Conservation (phyloP, 1,140 invertebrate genomes). For the Telenomus remus region DNA sequence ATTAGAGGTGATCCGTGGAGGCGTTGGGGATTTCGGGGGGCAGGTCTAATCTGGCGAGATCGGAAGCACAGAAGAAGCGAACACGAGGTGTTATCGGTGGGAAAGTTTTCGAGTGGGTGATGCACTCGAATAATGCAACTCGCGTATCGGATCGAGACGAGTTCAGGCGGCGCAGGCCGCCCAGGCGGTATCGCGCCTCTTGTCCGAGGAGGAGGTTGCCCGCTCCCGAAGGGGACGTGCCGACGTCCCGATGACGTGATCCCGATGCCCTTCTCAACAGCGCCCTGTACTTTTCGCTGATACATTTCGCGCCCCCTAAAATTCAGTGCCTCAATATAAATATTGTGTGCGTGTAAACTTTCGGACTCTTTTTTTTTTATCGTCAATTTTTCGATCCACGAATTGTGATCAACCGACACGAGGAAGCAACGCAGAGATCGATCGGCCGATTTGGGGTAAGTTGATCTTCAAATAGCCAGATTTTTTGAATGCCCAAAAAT, state of each 20-base stretch:
- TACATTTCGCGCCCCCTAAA: conserved; percentile 6
- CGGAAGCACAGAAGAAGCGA: conserved; percentile 22
- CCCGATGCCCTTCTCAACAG: not conserved
- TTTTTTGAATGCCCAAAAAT: conserved; percentile 1
- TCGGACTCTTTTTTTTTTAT: not conserved
- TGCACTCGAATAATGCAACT: conserved; percentile 70
- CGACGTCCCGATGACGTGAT: conserved; percentile 30
- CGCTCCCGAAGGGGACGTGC: conserved; percentile 42
- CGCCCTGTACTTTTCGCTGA: not conserved
- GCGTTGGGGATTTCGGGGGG: conserved; percentile 18
- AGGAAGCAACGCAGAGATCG: no score
- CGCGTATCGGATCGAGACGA: conserved; percentile 57
- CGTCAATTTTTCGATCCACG: no score
- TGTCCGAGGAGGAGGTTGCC: conserved; percentile 39
- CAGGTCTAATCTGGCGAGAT: conserved; percentile 21
- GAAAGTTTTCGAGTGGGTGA: conserved; percentile 61
- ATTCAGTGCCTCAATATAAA: no score
- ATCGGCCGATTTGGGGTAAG: no score
- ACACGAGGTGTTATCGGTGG: conserved; percentile 40
- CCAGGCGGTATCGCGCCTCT: conserved; percentile 43
- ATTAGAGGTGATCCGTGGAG: conserved; percentile 4
- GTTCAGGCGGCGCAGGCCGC: conserved; percentile 54
- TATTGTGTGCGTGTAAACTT: conserved; percentile 8
- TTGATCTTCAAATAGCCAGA: no score
- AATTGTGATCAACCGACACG: no score